A percentile compares a stretch with the other conserved stretches of the same genome.
Conservation (phyloP, 2,888 invertebrate species). For the Pollenia amentaria region DNA sequence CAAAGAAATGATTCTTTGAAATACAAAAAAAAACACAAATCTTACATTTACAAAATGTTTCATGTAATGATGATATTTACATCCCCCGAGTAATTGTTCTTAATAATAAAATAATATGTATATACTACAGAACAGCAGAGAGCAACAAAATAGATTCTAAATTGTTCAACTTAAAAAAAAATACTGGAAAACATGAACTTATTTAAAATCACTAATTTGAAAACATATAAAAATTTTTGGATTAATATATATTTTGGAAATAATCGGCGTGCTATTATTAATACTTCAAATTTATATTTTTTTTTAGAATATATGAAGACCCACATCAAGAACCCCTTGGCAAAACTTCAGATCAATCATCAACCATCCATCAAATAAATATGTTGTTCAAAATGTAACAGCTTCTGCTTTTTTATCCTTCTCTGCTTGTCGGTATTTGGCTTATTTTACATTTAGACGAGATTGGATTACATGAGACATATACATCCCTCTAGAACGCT, state of each 20-base stretch:
- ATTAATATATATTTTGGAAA: too few species aligned
- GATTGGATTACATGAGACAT: constrained; percentile 61
- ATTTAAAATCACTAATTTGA: too few species aligned
- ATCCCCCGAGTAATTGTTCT: constrained; percentile 60
- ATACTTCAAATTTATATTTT: too few species aligned
- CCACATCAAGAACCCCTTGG: too few species aligned
- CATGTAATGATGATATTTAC: constrained; percentile 53
- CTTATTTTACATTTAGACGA: constrained; percentile 69
- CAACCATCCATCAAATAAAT: neutral
- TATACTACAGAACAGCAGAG: constrained; percentile 6
- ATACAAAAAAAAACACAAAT: neutral
- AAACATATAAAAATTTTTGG: too few species aligned
- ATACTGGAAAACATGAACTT: neutral
- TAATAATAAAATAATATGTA: constrained; percentile 34
- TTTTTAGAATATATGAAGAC: too few species aligned
- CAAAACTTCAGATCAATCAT: too few species aligned
- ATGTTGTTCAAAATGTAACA: neutral
- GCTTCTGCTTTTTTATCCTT: constrained; percentile 1
- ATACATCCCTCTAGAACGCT: constrained; percentile 4
- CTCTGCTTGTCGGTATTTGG: constrained; percentile 8
- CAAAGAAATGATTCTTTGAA: constrained; percentile 2
- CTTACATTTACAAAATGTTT: constrained; percentile 22
- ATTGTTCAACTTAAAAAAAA: neutral
- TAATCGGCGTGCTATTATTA: too few species aligned
- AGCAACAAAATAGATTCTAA: neutral